Conservation (phyloP, 2,797 vertebrate species). For the Chloroceryle inda region DNA sequence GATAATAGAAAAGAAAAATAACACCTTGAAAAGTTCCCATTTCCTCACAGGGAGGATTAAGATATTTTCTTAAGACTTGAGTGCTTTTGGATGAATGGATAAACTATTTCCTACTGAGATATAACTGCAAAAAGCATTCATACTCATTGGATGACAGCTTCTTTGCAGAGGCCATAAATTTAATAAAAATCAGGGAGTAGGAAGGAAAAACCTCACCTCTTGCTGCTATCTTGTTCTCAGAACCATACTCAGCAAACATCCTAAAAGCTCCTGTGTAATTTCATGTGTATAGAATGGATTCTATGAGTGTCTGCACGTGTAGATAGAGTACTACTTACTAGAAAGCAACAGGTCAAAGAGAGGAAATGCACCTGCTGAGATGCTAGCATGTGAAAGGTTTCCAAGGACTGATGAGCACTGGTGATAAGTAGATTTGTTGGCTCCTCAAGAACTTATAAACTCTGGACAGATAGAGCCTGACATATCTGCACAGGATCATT, state of each 20-base stretch:
- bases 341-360: neutral
- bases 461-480: neutral
- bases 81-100: neutral
- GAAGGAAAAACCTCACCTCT: neutral
- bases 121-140: neutral
- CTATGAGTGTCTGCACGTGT: neutral
- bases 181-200: neutral
- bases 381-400: neutral
- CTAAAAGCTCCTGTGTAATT: neutral
- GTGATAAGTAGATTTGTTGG: neutral
- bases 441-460: neutral
- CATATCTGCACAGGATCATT: neutral
- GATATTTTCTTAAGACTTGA: neutral
- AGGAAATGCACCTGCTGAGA: neutral
- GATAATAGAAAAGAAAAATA: neutral
- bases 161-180: neutral
- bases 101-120: neutral
- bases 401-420: neutral
- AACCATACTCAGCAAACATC: neutral
- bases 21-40: neutral
- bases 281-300: neutral
- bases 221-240: neutral
- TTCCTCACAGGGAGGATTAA: neutral
- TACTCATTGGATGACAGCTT: neutral
- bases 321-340: neutral